Conservation (phyloP, 2,888 invertebrate genomes). For the Laothoe populi region DNA sequence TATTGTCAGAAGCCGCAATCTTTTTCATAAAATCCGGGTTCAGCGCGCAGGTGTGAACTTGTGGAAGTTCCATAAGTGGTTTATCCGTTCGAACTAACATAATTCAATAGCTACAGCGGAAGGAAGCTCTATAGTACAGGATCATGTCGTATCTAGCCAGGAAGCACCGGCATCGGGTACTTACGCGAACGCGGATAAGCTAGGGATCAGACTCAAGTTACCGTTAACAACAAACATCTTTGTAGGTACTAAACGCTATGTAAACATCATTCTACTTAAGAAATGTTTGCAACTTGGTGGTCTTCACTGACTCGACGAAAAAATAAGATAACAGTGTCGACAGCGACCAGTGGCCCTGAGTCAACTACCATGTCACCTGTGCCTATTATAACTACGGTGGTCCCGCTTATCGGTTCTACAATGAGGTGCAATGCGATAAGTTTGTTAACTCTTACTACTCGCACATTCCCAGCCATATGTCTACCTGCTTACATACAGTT, state of each 20-base stretch:
- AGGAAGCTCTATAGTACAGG: slow-evolving; percentile 76
- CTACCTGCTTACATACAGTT: slow-evolving; percentile 4
- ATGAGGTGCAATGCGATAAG: slow-evolving; percentile 17
- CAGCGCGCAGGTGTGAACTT: slow-evolving; percentile 46
- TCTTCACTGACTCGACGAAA: slow-evolving; percentile 48
- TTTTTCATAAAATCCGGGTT: slow-evolving; percentile 15
- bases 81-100: slow-evolving; percentile 63
- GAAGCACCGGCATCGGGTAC: slow-evolving; percentile 66
- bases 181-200: slow-evolving; percentile 68
- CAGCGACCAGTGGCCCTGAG: slow-evolving; percentile 30
- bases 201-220: slow-evolving; percentile 63
- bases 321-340: slow-evolving; percentile 33
- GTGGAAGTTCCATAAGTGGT: slow-evolving; percentile 63
- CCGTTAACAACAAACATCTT: slow-evolving; percentile 55
- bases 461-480: slow-evolving; percentile 10
- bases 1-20: slow-evolving; percentile 4
- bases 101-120: slow-evolving; percentile 61
- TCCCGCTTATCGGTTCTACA: slow-evolving; percentile 30
- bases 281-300: slow-evolving; percentile 47
- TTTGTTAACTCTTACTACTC: slow-evolving; percentile 8
- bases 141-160: slow-evolving; percentile 73
- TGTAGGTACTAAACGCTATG: slow-evolving; percentile 29
- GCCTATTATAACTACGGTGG: slow-evolving; percentile 25
- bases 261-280: slow-evolving; percentile 35
- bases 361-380: slow-evolving; percentile 30